These are phyloP conservation scores for Aphelocoma coerulescens DNA, from an alignment of 2,113 vertebrate genomes.

Conservation along the genomic window DNA sequence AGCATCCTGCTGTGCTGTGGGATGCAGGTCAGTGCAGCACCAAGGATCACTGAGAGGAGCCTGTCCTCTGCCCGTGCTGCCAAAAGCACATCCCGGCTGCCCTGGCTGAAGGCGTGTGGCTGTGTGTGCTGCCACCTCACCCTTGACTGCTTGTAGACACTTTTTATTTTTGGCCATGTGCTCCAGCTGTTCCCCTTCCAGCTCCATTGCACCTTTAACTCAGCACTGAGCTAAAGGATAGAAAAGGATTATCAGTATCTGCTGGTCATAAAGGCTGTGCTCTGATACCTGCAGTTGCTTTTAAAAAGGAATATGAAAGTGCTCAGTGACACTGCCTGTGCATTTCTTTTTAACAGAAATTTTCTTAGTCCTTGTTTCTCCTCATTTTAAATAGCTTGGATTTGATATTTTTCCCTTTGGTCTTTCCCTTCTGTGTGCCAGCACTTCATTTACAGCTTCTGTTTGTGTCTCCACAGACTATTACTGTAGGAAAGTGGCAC, in stretches of 20 bases:
- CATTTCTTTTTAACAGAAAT: not conserved
- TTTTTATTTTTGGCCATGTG: not conserved
- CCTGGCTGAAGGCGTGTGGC: not conserved
- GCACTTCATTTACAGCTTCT: not conserved
- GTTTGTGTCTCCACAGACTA: not conserved
- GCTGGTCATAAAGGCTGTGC: not conserved
- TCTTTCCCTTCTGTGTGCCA: not conserved
- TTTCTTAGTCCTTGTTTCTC: not conserved
- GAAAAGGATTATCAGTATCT: not conserved
- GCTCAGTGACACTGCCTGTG: not conserved
- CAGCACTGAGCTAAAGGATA: not conserved
- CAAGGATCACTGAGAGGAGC: not conserved
- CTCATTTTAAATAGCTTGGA: not conserved
- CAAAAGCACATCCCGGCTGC: not conserved
- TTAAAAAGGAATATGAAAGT: not conserved
- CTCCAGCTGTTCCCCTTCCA: slow-evolving; percentile 3
- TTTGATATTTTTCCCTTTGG: not conserved
- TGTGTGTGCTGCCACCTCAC: not conserved
- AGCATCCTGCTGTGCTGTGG: not conserved
- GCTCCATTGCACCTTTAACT: not conserved
- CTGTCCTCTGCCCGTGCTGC: not conserved
- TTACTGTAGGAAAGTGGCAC: not conserved
- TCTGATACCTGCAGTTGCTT: not conserved
- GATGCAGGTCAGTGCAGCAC: not conserved
- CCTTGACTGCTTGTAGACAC: not conserved